Evolutionary conservation across 2,888 invertebrate genomes (phyloP).

Genomic region (Aporophyla nigra): DNA sequence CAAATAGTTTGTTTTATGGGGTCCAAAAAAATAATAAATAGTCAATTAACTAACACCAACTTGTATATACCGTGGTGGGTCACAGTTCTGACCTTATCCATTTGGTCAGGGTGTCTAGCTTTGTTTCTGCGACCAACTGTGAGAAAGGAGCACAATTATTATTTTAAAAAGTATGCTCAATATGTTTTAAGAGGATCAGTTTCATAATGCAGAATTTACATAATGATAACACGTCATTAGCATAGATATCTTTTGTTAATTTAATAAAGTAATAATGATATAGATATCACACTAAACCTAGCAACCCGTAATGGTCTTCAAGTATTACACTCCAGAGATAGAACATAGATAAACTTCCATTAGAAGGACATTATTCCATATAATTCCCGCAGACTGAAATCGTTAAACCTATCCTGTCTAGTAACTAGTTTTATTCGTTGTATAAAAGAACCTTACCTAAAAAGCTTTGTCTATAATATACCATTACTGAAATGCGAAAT

Average conservation of each 20-base stretch:
- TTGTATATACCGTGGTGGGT: background rate
- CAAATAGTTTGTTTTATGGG: background rate
- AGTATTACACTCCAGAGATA: slow-evolving; percentile 22
- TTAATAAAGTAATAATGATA: slow-evolving; percentile 2
- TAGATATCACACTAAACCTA: background rate
- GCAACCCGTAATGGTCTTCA: slow-evolving; percentile 16
- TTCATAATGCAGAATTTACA: background rate
- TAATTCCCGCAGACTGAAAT: slow-evolving; percentile 7
- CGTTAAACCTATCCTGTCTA: slow-evolving; percentile 14
- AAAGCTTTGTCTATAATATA: slow-evolving; percentile 1
- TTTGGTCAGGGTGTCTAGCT: background rate
- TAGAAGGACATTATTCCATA: slow-evolving; percentile 27
- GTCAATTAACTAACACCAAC: background rate
- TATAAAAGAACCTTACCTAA: background rate
- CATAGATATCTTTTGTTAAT: background rate
- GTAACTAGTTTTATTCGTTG: slow-evolving; percentile 6
- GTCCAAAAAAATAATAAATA: background rate
- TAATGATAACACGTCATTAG: background rate
- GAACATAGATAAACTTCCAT: slow-evolving; percentile 18
- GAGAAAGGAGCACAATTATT: background rate
- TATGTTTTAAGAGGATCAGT: background rate
- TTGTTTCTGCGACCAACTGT: background rate
- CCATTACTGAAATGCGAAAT: background rate
- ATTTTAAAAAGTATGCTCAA: background rate
- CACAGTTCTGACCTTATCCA: background rate